Evolutionary conservation across 2,113 vertebrate genomes (phyloP).

Genomic region (Apus apus): DNA sequence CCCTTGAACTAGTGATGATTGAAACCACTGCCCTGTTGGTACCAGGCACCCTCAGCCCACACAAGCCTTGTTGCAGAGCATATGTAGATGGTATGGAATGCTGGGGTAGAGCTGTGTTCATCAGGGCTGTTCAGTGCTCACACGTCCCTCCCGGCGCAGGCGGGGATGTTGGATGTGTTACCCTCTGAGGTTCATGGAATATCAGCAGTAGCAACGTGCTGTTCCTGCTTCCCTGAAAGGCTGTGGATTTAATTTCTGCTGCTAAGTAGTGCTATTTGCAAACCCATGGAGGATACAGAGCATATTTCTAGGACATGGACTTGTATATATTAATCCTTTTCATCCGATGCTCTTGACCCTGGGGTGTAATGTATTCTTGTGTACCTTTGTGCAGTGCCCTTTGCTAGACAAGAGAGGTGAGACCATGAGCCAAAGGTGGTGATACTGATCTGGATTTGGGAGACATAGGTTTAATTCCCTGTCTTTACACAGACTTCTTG

Average conservation of each 20-base stretch:
- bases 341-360: background rate
- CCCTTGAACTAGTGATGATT: rapidly evolving
- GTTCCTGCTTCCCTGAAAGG: constrained; percentile 14
- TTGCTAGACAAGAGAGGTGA: background rate
- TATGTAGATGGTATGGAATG: background rate
- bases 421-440: constrained; percentile 21
- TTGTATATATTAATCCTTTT: constrained; percentile 39
- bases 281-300: constrained; percentile 19
- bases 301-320: constrained; percentile 10
- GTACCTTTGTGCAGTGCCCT: constrained; percentile 9
- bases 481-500: background rate
- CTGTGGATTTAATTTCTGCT: constrained; percentile 45
- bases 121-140: constrained; percentile 8
- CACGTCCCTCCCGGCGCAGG: background rate
- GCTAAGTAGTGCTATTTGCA: constrained; percentile 33
- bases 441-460: constrained; percentile 29
- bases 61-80: background rate
- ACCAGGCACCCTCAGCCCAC: background rate
- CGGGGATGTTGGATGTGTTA: background rate
- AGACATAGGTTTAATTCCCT: background rate
- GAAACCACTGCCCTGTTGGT: rapidly evolving
- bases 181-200: background rate
- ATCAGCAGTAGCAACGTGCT: background rate
- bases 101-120: background rate
- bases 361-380: constrained; percentile 2